These are phyloP conservation scores for Lasioglossum marginatum DNA, from an alignment of 2,888 invertebrate genomes.

Conservation along the genomic window DNA sequence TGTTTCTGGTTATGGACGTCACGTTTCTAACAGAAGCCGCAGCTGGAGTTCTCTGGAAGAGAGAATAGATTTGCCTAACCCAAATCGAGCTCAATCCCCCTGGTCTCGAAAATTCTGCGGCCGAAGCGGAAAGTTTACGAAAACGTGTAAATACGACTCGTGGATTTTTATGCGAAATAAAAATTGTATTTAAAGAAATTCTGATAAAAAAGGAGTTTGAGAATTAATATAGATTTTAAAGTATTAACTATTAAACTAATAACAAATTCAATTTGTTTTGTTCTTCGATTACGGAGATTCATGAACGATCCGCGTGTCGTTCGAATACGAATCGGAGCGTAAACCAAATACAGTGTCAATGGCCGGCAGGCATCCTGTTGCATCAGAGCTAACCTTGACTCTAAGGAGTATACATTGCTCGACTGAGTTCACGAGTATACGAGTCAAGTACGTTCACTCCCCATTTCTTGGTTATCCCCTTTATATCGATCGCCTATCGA, in stretches of 20 bases:
- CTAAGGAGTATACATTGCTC: slow-evolving; percentile 78
- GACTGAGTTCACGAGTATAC: slow-evolving; percentile 67
- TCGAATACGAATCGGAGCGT: slow-evolving; percentile 43
- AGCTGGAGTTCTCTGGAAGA: slow-evolving; percentile 16
- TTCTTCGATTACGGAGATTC: neutral
- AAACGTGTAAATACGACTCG: neutral
- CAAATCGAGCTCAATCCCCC: neutral
- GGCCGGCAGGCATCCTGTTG: slow-evolving; percentile 81
- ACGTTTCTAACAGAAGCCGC: slow-evolving; percentile 63
- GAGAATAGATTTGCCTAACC: slow-evolving; percentile 27
- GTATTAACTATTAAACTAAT: no score
- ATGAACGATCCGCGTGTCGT: slow-evolving; percentile 30
- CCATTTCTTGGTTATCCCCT: slow-evolving; percentile 58
- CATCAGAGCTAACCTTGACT: slow-evolving; percentile 83
- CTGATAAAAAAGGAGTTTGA: no score
- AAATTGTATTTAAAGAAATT: neutral
- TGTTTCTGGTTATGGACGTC: slow-evolving; percentile 36
- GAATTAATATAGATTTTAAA: no score
- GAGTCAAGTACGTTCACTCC: slow-evolving; percentile 75
- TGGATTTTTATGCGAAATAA: neutral
- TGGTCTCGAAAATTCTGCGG: neutral
- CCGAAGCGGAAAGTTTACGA: neutral
- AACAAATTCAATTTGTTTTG: no score
- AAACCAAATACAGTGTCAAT: slow-evolving; percentile 72
- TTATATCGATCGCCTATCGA: slow-evolving; percentile 46